A percentile compares a stretch with the other conserved stretches of the same genome.
Conservation (phyloP, 2,888 invertebrate genomes). For the Leucophenga maculata region DNA sequence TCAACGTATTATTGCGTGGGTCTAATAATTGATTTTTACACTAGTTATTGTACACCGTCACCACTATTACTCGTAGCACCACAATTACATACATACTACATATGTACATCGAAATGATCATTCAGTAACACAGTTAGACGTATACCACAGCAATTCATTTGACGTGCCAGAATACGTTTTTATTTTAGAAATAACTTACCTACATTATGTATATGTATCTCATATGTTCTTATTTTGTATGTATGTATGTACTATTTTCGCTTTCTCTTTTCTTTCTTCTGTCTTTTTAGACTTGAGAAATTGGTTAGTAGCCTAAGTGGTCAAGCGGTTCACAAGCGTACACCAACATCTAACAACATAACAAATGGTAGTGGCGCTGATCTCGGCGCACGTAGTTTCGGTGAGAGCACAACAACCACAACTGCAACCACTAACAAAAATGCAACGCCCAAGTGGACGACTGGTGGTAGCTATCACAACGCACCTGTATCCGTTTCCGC, state of each 20-base stretch:
- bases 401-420: constrained; percentile 27
- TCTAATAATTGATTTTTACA: constrained; percentile 61
- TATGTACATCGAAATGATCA: constrained; percentile 27
- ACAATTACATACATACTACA: constrained; percentile 31
- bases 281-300: constrained; percentile 70
- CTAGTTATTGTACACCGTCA: constrained; percentile 34
- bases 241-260: constrained; percentile 51
- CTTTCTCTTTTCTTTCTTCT: constrained; percentile 52
- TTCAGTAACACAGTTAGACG: constrained; percentile 23
- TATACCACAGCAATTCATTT: neutral
- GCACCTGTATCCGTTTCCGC: neutral
- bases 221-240: neutral
- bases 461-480: constrained; percentile 21
- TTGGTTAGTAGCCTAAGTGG: constrained; percentile 70
- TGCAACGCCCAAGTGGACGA: constrained; percentile 38
- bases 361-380: constrained; percentile 45
- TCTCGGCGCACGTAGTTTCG: constrained; percentile 12
- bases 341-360: constrained; percentile 38
- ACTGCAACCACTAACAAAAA: constrained; percentile 29
- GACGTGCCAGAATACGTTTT: neutral
- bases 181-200: neutral
- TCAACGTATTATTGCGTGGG: constrained; percentile 72
- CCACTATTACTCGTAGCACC: neutral
- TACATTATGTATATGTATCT: neutral
- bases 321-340: constrained; percentile 31